Base-by-base conservation (phyloP, 92 coral and sea anemone species). In the Metridium senile region DNA sequence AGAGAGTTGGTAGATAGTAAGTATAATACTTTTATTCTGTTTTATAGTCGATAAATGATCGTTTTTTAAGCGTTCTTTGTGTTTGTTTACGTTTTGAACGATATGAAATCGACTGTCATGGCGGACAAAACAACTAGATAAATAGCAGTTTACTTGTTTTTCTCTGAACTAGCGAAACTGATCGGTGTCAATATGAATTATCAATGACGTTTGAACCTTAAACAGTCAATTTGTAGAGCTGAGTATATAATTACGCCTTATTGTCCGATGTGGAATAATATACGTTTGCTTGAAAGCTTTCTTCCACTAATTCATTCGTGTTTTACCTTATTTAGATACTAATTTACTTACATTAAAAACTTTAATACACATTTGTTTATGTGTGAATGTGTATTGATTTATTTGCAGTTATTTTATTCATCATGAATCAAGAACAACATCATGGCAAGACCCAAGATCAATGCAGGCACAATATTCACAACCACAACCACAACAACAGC, bases 371-470 rank as follows among this genome's bases (percentile, higher is more conserved):
- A n/a, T n/a, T n/a, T n/a, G n/a, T n/a, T n/a, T n/a, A n/a, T n/a
- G n/a, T n/a, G n/a, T n/a, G n/a, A n/a, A n/a, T n/a, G n/a, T n/a
- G n/a, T 39, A 39, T 39, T 39, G 6, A 39, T 34, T 19, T 1
- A 18, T 1, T 46, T 70, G 19, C 75, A 94, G 98, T 53, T 94
- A 94, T 70, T 94, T 94, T 67, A 85, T 94, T 19, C 82, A 94
- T 56, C 98, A 94, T 79, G 62, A 74, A 8, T 84, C 97, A 10
- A 85, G 88, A 45, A 68, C 74, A 33, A 94, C 98, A 46, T 66
- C 94, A 71, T 94, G 98, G 98, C 63, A 68, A 39, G 98, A 94
- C 53, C 98, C 98, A 11, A 74, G 98, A 62, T 34, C n/a, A n/a
- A n/a, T 80, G 34, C 69, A 63, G 20, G 8, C 20, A 16, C 69